Evolutionary conservation across 1,140 invertebrate species (phyloP).

Genomic region (Heliconius hewitsoni): DNA sequence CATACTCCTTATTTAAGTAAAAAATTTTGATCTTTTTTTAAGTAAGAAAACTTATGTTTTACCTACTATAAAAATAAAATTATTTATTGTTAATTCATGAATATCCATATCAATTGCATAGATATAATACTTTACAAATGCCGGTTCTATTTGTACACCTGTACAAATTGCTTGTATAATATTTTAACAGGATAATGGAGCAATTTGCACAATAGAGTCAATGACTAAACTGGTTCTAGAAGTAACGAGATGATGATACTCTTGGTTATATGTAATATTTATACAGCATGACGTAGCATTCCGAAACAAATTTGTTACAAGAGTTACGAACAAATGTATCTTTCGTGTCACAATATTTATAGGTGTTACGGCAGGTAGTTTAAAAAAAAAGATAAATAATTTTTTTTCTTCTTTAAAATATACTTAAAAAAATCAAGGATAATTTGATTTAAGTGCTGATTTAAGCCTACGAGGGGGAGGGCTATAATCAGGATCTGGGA

Average conservation of each 20-base stretch:
- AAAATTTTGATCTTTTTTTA: too few relatives aligned
- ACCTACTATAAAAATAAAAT: background rate
- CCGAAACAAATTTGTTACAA: background rate
- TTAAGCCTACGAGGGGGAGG: conserved; percentile 57
- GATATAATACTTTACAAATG: background rate
- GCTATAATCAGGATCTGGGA: conserved; percentile 66
- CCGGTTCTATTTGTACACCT: background rate
- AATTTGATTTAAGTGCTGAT: conserved; percentile 58
- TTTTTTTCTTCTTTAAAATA: background rate
- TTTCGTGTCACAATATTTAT: background rate
- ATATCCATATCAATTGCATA: background rate
- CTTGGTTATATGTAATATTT: background rate
- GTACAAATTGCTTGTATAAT: background rate
- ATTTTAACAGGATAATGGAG: background rate
- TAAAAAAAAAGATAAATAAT: background rate
- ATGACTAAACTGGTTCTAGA: background rate
- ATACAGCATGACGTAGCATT: background rate
- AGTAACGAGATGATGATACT: background rate
- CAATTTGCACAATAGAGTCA: background rate
- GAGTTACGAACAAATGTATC: background rate
- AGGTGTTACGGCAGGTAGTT: background rate
- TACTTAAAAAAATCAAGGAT: conserved; percentile 13
- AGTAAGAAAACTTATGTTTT: too few relatives aligned
- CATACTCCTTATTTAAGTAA: too few relatives aligned
- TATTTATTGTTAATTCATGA: background rate